Percentiles rank a stretch among this genome's conserved stretches.
phyloP scores from a whole-genome alignment of 35 echinoderm and acorn worm genomes.

The Amphiura filiformis region DNA sequence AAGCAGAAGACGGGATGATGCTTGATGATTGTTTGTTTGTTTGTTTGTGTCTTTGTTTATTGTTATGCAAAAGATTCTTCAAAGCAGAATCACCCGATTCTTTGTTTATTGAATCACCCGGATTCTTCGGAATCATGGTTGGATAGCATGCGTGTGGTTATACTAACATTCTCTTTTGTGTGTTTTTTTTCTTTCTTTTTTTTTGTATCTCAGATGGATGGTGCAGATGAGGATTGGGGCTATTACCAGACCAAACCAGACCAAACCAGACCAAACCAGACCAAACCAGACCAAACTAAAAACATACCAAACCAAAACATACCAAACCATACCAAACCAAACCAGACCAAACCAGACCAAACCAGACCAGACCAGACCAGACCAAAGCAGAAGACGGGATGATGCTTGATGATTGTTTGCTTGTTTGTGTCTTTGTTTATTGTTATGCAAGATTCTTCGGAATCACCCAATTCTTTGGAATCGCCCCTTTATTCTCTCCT shows the following conservation, averaged over 20 bases:
- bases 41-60: too few relatives aligned
- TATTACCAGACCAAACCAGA: background rate
- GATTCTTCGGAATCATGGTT: too few relatives aligned
- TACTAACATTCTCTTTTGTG: too few relatives aligned
- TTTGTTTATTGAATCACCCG: background rate
- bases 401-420: too few relatives aligned
- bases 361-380: slow-evolving; percentile 18
- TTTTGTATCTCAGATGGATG: background rate
- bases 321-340: slow-evolving; percentile 1
- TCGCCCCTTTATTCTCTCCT: background rate
- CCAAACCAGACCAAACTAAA: slow-evolving; percentile 5
- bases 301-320: background rate
- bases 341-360: background rate
- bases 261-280: slow-evolving; percentile 11
- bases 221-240: too few relatives aligned
- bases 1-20: too few relatives aligned
- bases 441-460: too few relatives aligned
- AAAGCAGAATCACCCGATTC: background rate
- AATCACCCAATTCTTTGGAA: background rate
- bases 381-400: too few relatives aligned
- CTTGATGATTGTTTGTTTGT: too few relatives aligned
- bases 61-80: background rate
- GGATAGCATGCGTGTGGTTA: too few relatives aligned
- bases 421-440: too few relatives aligned
- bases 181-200: background rate